Base-by-base conservation (phyloP, 2,113 vertebrate species). In the Patagioenas fasciata region DNA sequence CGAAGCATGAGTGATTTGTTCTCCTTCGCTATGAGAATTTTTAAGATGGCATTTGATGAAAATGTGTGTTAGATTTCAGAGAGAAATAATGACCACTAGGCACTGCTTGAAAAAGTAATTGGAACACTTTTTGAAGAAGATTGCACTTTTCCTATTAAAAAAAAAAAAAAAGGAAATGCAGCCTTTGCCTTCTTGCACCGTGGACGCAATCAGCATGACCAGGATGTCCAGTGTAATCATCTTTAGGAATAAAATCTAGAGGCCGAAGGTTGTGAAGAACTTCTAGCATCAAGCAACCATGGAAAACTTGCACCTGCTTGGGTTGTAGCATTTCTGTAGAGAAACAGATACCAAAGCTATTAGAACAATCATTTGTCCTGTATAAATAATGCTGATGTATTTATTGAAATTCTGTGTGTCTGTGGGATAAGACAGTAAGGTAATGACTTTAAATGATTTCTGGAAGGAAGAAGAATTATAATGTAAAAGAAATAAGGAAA, bases 251-350 rank as follows among this genome's bases (percentile, higher is more conserved):
- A 69, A 92, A 87, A 94, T 57, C 34, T 29, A 18, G n/a, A 87
- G 89, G 94, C 69, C 82, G 84, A 73, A 94, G 71, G 81, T 64
- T 85, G 58, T 23, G 28, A 88, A 90, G 67, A 94, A 89, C 80
- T 95, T 74, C 9, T 50, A 44, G 53, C 70, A 64, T 70, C 78
- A 62, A 96, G 31, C 24, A 58, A 7, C 29, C 54, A 8, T 21
- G 47, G 62, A 85, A 80, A 85, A 80, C 31, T 56, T 6, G 36
- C 80, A 88, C 85, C 91, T 86, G 73, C 93, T 82, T 61, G 28
- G 71, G 69, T 23, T 79, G 36, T n/a, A 31, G 2, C 25, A 10
- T 58, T 80, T 85, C 40, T 58, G 21, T 23, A 72, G 42, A 51
- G 85, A 67, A 81, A 42, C 48, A 34, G 75, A 15, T 88, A 73